Base-by-base conservation (phyloP, 1,140 invertebrate species). In the Laodelphax striatellus region DNA sequence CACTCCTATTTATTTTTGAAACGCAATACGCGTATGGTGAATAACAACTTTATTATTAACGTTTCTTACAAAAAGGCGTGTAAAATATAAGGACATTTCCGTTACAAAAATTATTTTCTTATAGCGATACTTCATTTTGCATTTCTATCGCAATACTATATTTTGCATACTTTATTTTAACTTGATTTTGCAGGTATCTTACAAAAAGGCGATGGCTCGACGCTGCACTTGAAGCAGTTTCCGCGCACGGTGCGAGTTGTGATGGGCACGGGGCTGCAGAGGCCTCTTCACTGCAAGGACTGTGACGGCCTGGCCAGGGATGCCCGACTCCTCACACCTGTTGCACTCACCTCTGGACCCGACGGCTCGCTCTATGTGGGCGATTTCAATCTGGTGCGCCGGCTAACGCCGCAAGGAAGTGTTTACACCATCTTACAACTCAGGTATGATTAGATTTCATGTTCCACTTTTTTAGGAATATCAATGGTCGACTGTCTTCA, bases 291-390 rank as follows among this genome's bases (percentile, higher is more conserved):
- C 66, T 87, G 82, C 79, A 83, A 72, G 77, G 87, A 90, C 64
- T 97, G 93, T 72, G 87, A 93, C 67, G 90, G 90, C 0, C 80
- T 84, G 21, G 91, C 93, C 4, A 88, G 87, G 66, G 89, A 93
- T 69, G 89, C 90, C 5, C 80, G 85, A 58, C 79, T 99, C 0
- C 76, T 97, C 43, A 92, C 92, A 0, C 96, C 94, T 0, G 90
- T 96, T 5, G 91, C 94, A 10, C 74, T 99, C 31, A 88, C 95
- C 3, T 90, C 90, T 22, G 94, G 93, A 17, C 88, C 93, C 6
- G 96, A 98, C 77, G 97, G 96, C 13, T 94, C 90, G 63, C 80
- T 99, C 19, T 98, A 96, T 72, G 90, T 99, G 9, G 96, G 94
- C 0, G 96, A 98, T 73, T 97, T 95, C 70, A 97, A 98, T 78